These are phyloP conservation scores for Pseudobourletiella spinata DNA, from an alignment of 1,140 invertebrate species.

Conservation along the genomic window DNA sequence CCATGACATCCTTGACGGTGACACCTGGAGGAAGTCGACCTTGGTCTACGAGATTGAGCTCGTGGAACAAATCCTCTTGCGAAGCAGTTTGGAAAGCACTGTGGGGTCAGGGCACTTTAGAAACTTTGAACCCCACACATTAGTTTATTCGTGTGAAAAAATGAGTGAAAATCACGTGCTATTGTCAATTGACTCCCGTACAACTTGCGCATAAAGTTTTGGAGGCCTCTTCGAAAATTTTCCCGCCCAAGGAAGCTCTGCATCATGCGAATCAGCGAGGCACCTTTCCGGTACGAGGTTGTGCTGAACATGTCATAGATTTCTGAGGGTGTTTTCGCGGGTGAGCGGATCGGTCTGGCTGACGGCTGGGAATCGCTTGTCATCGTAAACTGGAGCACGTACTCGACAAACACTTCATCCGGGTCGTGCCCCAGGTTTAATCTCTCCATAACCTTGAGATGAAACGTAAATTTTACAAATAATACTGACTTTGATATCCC, in stretches of 20 bases:
- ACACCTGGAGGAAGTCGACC: slow-evolving; percentile 51
- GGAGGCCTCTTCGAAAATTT: too few relatives aligned
- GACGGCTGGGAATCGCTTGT: too few relatives aligned
- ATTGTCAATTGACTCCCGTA: too few relatives aligned
- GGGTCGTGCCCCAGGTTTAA: neutral
- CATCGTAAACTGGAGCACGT: slow-evolving; percentile 12
- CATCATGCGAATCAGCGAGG: too few relatives aligned
- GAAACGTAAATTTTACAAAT: neutral
- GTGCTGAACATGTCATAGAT: neutral
- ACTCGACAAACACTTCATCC: neutral
- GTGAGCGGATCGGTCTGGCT: neutral
- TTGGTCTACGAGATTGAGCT: slow-evolving; percentile 62
- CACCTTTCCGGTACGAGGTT: too few relatives aligned
- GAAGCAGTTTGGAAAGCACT: slow-evolving; percentile 52
- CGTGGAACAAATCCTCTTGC: slow-evolving; percentile 76
- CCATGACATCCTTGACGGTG: slow-evolving; percentile 66
- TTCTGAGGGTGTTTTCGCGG: neutral
- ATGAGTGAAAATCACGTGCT: neutral
- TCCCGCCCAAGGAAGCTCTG: too few relatives aligned
- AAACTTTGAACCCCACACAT: neutral
- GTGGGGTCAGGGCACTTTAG: neutral
- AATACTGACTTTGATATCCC: neutral
- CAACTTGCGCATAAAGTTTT: too few relatives aligned
- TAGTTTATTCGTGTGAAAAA: neutral
- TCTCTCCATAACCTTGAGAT: neutral